Percentiles rank a stretch among this genome's conserved stretches.
Evolutionary conservation across 2,888 invertebrate species (phyloP).

Genomic region (Pristionchus fissidentatus): DNA sequence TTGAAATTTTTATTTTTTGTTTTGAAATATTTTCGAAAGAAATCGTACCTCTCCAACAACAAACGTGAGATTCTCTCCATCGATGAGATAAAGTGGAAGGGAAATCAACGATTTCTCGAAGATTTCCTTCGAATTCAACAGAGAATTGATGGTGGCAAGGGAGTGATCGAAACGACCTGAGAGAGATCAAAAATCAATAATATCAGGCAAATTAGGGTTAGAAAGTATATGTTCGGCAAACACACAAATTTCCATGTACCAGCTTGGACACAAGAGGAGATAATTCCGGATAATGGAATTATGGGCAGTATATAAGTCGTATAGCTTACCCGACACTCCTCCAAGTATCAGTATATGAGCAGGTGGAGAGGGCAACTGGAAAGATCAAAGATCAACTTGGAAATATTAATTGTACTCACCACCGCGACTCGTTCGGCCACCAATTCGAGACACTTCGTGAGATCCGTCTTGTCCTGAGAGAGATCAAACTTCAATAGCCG

Average conservation of each 20-base stretch:
- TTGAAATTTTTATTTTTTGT: no score
- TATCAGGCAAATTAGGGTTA: neutral
- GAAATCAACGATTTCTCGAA: neutral
- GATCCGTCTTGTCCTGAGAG: constrained; percentile 57
- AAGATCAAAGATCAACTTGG: constrained; percentile 3
- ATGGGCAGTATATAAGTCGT: neutral
- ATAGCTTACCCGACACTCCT: constrained; percentile 22
- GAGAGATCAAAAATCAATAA: neutral
- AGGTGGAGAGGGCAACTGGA: neutral
- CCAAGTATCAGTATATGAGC: constrained; percentile 25
- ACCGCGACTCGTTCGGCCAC: constrained; percentile 47
- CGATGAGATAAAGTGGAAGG: constrained; percentile 48
- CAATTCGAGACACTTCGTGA: constrained; percentile 61
- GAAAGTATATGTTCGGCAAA: no score
- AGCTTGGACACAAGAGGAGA: neutral
- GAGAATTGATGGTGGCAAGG: constrained; percentile 63
- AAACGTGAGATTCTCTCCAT: constrained; percentile 52
- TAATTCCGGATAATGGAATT: neutral
- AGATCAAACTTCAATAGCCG: constrained; percentile 6
- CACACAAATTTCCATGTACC: no score
- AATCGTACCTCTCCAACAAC: constrained; percentile 50
- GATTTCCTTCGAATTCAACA: constrained; percentile 49
- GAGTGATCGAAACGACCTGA: constrained; percentile 70
- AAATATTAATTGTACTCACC: no score
- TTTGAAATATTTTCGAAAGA: no score